These are phyloP conservation scores for Campoplex nolae DNA, from an alignment of 2,888 invertebrate genomes.

Conservation along the genomic window DNA sequence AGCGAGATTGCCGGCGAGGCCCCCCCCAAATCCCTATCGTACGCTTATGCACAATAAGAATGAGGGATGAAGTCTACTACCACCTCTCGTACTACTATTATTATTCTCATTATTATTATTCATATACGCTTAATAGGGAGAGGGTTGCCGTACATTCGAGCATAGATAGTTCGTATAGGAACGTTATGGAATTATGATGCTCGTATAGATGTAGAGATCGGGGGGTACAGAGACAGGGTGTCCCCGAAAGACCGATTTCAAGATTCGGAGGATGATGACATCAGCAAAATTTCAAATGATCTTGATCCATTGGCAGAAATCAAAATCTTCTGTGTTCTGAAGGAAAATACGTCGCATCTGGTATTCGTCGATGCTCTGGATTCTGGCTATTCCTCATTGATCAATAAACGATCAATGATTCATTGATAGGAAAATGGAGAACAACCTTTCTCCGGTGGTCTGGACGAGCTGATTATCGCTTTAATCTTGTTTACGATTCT, in stretches of 20 bases:
- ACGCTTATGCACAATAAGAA: constrained; percentile 48
- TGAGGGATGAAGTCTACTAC: constrained; percentile 43
- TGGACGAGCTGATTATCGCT: background rate
- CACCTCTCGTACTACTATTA: constrained; percentile 19
- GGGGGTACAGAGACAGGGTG: background rate
- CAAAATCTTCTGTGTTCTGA: background rate
- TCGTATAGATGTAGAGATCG: background rate
- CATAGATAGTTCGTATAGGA: constrained; percentile 21
- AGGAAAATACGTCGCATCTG: background rate
- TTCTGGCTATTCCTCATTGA: background rate
- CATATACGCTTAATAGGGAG: constrained; percentile 10
- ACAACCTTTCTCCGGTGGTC: background rate
- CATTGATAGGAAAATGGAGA: background rate
- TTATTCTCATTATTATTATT: constrained; percentile 51
- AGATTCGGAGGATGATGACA: background rate
- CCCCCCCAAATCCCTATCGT: constrained; percentile 1
- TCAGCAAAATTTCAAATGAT: background rate
- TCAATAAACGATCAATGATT: background rate
- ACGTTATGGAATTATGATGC: constrained; percentile 26
- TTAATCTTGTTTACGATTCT: background rate
- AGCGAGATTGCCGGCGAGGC: constrained; percentile 17
- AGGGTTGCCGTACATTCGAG: constrained; percentile 47
- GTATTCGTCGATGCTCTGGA: background rate
- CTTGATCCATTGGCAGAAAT: background rate
- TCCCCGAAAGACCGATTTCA: background rate